Percentiles rank a stretch among this genome's conserved stretches.
Evolutionary conservation across 2,113 vertebrate species (phyloP).

Genomic region (Calypte anna): DNA sequence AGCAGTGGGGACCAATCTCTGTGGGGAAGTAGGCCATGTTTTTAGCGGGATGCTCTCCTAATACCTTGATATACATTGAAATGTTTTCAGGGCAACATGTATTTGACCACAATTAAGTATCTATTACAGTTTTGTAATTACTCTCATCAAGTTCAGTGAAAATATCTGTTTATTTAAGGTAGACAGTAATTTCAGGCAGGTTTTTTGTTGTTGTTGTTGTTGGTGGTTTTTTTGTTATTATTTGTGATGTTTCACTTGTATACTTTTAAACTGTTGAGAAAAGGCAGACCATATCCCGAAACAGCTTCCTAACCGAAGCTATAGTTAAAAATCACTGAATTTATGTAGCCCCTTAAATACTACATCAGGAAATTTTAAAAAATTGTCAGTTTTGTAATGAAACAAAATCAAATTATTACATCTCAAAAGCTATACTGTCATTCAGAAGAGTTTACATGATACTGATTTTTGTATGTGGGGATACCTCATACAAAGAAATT

Average conservation of each 20-base stretch:
- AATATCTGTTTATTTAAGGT: neutral
- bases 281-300: neutral
- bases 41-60: neutral
- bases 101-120: neutral
- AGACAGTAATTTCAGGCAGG: rapidly evolving
- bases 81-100: neutral
- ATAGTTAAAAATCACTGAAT: neutral
- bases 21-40: neutral
- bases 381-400: neutral
- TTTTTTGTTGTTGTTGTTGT: no score
- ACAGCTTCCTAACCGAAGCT: neutral
- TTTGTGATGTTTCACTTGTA: neutral
- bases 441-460: neutral
- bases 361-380: neutral
- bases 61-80: neutral
- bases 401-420: neutral
- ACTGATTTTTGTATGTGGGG: neutral
- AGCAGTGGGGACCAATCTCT: neutral
- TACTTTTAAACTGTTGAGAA: neutral
- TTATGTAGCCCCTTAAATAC: neutral
- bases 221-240: no score
- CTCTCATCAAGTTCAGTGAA: neutral
- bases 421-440: neutral
- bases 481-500: neutral
- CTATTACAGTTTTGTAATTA: neutral